phyloP scores from a whole-genome alignment of 2,888 invertebrate genomes.

The Pegoplata infirma region DNA sequence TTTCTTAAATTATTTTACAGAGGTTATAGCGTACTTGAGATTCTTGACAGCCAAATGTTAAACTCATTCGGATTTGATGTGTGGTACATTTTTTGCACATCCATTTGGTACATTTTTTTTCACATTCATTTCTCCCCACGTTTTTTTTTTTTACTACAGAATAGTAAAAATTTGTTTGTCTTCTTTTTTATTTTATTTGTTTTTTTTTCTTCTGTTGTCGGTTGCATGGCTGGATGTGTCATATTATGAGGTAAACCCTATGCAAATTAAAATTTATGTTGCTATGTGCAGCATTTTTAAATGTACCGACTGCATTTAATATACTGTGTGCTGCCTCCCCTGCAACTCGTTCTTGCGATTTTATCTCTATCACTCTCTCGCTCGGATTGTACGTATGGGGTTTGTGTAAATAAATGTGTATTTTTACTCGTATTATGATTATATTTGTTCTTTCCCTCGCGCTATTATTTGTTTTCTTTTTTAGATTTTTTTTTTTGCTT shows the following conservation, averaged over 20 bases:
- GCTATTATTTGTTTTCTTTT: slow-evolving; percentile 11
- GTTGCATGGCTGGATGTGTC: slow-evolving; percentile 52
- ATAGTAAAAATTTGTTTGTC: background rate
- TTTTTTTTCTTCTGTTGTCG: slow-evolving; percentile 24
- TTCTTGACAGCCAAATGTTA: too few relatives aligned
- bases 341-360: background rate
- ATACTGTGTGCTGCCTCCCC: background rate
- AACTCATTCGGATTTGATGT: too few relatives aligned
- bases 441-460: slow-evolving; percentile 44
- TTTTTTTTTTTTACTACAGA: background rate
- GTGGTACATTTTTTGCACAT: too few relatives aligned
- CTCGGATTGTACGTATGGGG: slow-evolving; percentile 31
- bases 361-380: background rate
- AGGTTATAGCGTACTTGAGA: too few relatives aligned
- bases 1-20: too few relatives aligned
- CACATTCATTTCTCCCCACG: background rate
- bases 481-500: slow-evolving; percentile 36
- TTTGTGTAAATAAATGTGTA: slow-evolving; percentile 45
- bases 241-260: slow-evolving; percentile 56
- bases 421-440: slow-evolving; percentile 51
- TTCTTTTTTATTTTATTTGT: background rate
- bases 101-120: too few relatives aligned
- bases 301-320: slow-evolving; percentile 44
- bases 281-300: slow-evolving; percentile 55
- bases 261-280: slow-evolving; percentile 61